Evolutionary conservation across 2,113 vertebrate species (phyloP).

Genomic region (Hypomesus transpacificus): DNA sequence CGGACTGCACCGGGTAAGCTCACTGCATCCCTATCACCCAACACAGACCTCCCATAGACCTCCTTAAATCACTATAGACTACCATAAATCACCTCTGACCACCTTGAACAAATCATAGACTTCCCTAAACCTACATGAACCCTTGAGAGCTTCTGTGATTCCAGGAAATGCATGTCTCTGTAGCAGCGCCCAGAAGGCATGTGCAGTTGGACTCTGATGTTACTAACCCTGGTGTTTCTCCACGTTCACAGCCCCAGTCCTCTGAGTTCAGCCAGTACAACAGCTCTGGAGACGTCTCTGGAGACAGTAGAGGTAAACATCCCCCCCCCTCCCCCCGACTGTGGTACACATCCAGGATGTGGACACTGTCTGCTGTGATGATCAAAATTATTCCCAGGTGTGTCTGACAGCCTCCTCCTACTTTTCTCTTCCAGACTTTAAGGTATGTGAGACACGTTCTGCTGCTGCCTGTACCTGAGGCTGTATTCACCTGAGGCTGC

Average conservation of each 20-base stretch:
- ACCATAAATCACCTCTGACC: neutral
- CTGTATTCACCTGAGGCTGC: neutral
- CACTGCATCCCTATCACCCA: constrained; percentile 4
- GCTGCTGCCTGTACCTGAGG: neutral
- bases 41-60: neutral
- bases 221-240: neutral
- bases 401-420: neutral
- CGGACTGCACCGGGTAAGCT: constrained; percentile 83
- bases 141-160: no score
- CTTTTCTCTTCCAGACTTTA: constrained; percentile 79
- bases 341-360: no score
- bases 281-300: constrained; percentile 80
- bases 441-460: constrained; percentile 74
- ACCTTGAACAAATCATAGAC: neutral
- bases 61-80: neutral
- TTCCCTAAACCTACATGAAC: no score
- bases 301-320: constrained; percentile 78
- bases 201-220: neutral
- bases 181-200: neutral
- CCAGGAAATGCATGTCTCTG: neutral
- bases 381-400: neutral
- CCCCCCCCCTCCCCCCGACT: no score
- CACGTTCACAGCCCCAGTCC: constrained; percentile 74
- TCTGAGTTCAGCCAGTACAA: constrained; percentile 85
- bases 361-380: neutral